A percentile compares a stretch with the other conserved stretches of the same genome.
These are phyloP conservation scores for Lysandra bellargus DNA, from an alignment of 2,888 invertebrate species.

Conservation along the genomic window DNA sequence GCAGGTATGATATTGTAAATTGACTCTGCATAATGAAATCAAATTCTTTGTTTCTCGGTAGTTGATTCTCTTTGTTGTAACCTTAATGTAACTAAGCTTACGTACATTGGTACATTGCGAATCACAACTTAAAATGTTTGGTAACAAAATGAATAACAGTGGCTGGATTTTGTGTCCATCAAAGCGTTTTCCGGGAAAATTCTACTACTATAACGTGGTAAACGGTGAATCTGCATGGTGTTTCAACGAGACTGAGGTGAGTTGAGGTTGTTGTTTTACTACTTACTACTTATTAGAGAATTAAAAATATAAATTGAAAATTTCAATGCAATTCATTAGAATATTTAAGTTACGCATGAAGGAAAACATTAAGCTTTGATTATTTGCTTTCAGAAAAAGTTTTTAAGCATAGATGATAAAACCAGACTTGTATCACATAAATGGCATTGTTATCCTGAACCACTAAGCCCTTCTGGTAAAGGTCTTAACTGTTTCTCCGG, in stretches of 20 bases:
- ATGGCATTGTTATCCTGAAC: constrained; percentile 50
- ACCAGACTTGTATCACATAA: constrained; percentile 43
- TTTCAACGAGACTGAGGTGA: constrained; percentile 54
- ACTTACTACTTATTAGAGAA: not conserved
- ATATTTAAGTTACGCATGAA: too few relatives aligned
- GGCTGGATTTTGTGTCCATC: constrained; percentile 64
- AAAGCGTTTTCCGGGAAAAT: constrained; percentile 62
- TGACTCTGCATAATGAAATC: not conserved
- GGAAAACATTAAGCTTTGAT: not conserved
- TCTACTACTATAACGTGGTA: constrained; percentile 62
- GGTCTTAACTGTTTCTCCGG: constrained; percentile 23
- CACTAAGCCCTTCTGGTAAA: constrained; percentile 45
- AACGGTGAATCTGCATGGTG: constrained; percentile 62
- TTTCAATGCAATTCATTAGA: too few relatives aligned
- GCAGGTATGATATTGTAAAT: not conserved
- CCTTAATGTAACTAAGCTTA: not conserved
- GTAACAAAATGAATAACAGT: constrained; percentile 46
- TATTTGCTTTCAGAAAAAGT: constrained; percentile 42
- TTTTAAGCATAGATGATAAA: constrained; percentile 37
- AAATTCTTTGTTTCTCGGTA: not conserved
- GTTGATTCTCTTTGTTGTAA: not conserved
- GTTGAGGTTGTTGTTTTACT: constrained; percentile 32
- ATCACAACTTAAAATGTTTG: constrained; percentile 1
- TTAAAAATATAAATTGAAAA: too few relatives aligned
- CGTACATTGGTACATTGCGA: not conserved